phyloP scores from a whole-genome alignment of 2,797 vertebrate genomes.

The Menidia menidia region DNA sequence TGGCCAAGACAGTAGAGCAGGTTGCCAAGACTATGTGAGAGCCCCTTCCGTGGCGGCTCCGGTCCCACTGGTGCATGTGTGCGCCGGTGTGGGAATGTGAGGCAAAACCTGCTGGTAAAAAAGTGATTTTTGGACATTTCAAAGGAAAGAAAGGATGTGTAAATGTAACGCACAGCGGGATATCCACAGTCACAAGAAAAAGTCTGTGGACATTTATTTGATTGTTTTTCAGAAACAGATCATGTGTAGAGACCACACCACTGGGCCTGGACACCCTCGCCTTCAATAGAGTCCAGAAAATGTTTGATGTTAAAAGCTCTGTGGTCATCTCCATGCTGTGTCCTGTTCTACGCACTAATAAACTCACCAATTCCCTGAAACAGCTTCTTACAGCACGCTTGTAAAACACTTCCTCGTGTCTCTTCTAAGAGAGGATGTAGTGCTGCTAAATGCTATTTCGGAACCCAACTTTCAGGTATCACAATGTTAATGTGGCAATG shows the following conservation, averaged over 20 bases:
- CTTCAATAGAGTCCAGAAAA: neutral
- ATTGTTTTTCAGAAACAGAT: too few relatives aligned
- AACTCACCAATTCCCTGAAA: neutral
- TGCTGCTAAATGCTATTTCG: neutral
- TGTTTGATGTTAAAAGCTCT: neutral
- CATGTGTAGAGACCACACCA: neutral
- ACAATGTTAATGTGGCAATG: neutral
- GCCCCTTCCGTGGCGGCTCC: neutral
- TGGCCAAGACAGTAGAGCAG: neutral
- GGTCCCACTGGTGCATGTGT: neutral
- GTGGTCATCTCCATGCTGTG: neutral
- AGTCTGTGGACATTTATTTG: too few relatives aligned
- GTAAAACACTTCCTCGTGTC: neutral
- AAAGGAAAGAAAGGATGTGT: too few relatives aligned
- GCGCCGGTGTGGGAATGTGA: neutral
- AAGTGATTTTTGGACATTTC: too few relatives aligned
- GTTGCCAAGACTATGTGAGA: neutral
- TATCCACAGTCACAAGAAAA: too few relatives aligned
- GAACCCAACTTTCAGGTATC: neutral
- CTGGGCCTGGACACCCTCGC: neutral
- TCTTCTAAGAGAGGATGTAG: too few relatives aligned
- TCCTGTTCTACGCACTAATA: neutral
- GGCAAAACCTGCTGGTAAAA: too few relatives aligned
- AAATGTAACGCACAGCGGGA: too few relatives aligned
- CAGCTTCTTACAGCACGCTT: neutral